Evolutionary conservation across 2,888 invertebrate species (phyloP), one percentile per base, ranked within the genome.

Genomic region (Ectemnius continuus): DNA sequence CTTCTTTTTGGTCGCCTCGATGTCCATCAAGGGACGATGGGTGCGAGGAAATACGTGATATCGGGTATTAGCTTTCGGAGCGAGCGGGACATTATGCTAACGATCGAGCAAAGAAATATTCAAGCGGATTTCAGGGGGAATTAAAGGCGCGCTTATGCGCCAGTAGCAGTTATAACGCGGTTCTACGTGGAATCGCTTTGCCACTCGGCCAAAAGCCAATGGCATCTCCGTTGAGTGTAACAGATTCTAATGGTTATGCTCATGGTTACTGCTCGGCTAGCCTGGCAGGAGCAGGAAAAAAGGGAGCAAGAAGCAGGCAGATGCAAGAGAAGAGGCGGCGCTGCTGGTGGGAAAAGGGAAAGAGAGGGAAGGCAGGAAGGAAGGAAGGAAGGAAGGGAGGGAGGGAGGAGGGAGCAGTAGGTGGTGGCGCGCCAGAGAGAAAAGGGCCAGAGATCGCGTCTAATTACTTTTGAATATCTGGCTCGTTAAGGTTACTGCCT

Each of bases 231-330:
- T 72, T 70, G 75, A 78, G 73, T 70, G 84, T 88, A 89, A 89
- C 88, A 88, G 89, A 89, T 89, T 89, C 87, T 86, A 89, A 89
- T 83, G 88, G 86, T 89, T 88, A 89, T 86, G 85, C 73, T 89
- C 70, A 89, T 82, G 84, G 85, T 86, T 87, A 86, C 81, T 78
- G 75, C 67, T 26, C 36, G 67, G 6, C 36, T 36, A 11, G 36
- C 36, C 36, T 11, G 36, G 36, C 36, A n/a, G n/a, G 36, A 2
- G 8, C 8, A 36, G 36, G 36, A 36, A 36, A 36, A 2, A n/a
- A 1, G 2, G 6, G 18, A 2, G 4, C 4, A 4, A 23, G 11
- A n/a, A 8, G 23, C 3, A 23, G 23, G 23, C 23, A 23, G 23
- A 23, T 23, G 23, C 23, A 23, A 2, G 23, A 3, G 23, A 23